Evolutionary conservation across 1,140 invertebrate species (phyloP).

Genomic region (Cydia amplana): DNA sequence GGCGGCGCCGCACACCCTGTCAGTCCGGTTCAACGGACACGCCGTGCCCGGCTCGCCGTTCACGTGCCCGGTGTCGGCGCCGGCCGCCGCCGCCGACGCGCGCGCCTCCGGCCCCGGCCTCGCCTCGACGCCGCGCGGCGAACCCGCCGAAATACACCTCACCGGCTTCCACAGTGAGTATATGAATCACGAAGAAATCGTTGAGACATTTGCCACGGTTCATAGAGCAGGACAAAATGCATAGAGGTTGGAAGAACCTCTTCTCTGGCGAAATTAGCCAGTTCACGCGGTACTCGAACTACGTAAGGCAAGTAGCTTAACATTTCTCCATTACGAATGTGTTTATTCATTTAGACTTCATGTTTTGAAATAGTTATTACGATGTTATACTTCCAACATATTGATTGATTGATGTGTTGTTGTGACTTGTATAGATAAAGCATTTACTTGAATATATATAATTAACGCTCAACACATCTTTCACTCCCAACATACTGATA

Average conservation of each 20-base stretch:
- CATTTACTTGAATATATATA: not conserved
- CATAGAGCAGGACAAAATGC: too few species aligned
- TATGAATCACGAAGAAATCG: not conserved
- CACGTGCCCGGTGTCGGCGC: conserved; percentile 85
- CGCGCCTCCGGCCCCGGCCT: conserved; percentile 81
- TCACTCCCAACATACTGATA: not conserved
- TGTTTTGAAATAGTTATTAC: too few species aligned
- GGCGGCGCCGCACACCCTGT: conserved; percentile 91
- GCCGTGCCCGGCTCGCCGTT: conserved; percentile 96
- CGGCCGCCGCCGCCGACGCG: conserved; percentile 62
- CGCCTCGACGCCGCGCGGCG: conserved; percentile 80
- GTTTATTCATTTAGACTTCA: too few species aligned
- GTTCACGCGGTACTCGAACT: too few species aligned
- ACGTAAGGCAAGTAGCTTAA: too few species aligned
- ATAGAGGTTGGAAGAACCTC: too few species aligned
- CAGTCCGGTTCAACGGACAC: conserved; percentile 97
- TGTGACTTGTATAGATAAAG: not conserved
- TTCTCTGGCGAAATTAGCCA: too few species aligned
- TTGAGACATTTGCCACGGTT: not conserved
- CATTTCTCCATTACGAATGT: too few species aligned
- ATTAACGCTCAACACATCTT: not conserved
- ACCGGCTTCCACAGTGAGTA: conserved; percentile 77
- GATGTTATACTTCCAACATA: too few species aligned
- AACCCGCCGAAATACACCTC: conserved; percentile 79
- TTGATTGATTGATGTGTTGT: not conserved